A percentile compares a stretch with the other conserved stretches of the same genome.
phyloP scores from a whole-genome alignment of 2,888 invertebrate genomes.

The Anarsia innoxiella region DNA sequence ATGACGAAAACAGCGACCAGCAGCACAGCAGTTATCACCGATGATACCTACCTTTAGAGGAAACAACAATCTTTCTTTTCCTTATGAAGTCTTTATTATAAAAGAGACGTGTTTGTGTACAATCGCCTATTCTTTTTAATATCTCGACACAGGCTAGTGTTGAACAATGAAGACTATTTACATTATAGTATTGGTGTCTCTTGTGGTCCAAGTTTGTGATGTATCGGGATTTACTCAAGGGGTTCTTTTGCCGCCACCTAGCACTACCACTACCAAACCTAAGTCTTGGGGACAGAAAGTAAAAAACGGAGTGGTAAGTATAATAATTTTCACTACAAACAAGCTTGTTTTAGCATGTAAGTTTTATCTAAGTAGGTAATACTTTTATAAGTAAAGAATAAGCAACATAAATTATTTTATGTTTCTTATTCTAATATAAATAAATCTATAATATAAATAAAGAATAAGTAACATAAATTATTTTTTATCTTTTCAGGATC shows the following conservation, averaged over 20 bases:
- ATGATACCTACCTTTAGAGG: too few species aligned
- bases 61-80: too few species aligned
- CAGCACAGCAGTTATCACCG: too few species aligned
- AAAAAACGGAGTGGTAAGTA: constrained; percentile 7
- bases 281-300: constrained; percentile 5
- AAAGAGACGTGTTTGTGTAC: too few species aligned
- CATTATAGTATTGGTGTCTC: neutral
- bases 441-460: neutral
- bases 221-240: neutral
- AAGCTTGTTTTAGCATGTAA: neutral
- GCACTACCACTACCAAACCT: neutral
- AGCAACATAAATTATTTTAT: too few species aligned
- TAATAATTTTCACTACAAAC: neutral
- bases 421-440: neutral
- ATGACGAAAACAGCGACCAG: too few species aligned
- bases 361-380: neutral
- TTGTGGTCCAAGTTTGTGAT: constrained; percentile 1
- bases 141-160: too few species aligned
- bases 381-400: neutral
- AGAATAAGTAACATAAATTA: neutral
- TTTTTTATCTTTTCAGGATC: constrained; percentile 4
- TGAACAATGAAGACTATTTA: constrained; percentile 1
- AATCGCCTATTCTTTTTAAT: too few species aligned
- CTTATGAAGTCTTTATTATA: too few species aligned
- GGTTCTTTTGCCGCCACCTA: neutral